Evolutionary conservation across 2,888 invertebrate species (phyloP), one percentile per base, ranked within the genome.

Genomic region (Torymus texanus): DNA sequence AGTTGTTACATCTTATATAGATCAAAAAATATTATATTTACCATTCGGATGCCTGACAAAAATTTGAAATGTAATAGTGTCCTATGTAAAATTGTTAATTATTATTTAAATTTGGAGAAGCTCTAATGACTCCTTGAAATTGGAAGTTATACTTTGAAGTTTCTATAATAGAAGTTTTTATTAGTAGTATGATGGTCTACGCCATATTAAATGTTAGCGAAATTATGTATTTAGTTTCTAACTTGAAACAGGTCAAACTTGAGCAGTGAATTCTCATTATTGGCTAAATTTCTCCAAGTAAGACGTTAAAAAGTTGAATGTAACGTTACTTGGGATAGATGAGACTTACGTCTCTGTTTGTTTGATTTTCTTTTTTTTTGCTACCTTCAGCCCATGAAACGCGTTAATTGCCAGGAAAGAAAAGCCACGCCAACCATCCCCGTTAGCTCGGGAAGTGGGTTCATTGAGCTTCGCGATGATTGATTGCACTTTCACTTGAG

Each of bases 381-480:
- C 56, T 56, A 1, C 12, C 24, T n/a, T 18, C 18, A 8, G 2
- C 56, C 18, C 12, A 21, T 13, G 51, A 13, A 58, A 65, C 58
- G 66, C 58, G 58, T 74, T 74, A 74, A 74, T 74, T 74, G 74
- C 59, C 73, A 14, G 11, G 58, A 13, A 53, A 74, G 65, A 74
- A 74, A 65, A 65, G 65, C 63, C 58, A 13, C 51, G 13, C 29
- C 11, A 5, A 13, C 59, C 66, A 41, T 41, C 41, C 10, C 41
- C 41, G 41, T 41, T 41, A 8, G 41, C 50, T 18, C 13, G 66
- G 21, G 11, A 2, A 8, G 21, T 11, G 67, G 18, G 55, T 67
- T 51, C 21, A 51, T 24, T 71, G 12, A 55, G 41, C 41, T 41
- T n/a, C 12, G 58, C 51, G 21, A 51, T 74, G 74, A 74, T 74